These are phyloP conservation scores for Apostichopus japonicus DNA, from an alignment of 35 echinoderm and acorn worm genomes.

Conservation along the genomic window DNA sequence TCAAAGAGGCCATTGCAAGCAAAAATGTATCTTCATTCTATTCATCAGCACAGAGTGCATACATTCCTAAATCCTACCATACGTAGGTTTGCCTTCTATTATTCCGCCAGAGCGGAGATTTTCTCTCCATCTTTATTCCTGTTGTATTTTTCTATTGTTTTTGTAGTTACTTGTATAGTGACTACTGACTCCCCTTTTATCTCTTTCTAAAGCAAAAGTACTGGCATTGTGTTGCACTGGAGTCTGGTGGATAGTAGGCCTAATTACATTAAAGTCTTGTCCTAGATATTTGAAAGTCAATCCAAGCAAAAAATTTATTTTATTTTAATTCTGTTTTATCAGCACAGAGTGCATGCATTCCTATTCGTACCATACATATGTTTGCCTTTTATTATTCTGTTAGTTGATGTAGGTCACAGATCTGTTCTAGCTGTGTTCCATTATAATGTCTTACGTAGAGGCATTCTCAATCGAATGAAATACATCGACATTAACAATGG, in stretches of 20 bases:
- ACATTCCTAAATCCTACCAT: neutral
- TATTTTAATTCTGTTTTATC: neutral
- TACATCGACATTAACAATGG: neutral
- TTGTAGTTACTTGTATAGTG: too few species aligned
- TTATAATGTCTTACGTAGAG: neutral
- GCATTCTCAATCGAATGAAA: slow-evolving; percentile 1
- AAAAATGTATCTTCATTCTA: too few species aligned
- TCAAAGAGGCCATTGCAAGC: too few species aligned
- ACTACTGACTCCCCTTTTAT: too few species aligned
- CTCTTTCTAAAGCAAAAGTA: too few species aligned
- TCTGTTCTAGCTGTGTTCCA: neutral
- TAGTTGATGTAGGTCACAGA: neutral
- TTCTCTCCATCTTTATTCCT: too few species aligned
- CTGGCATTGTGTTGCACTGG: too few species aligned
- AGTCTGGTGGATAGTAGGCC: too few species aligned
- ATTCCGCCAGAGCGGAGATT: neutral
- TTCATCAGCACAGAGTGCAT: neutral
- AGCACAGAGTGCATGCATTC: neutral
- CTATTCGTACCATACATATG: neutral
- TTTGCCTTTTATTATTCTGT: neutral
- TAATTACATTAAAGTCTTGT: too few species aligned
- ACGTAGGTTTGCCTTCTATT: neutral
- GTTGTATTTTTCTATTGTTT: too few species aligned
- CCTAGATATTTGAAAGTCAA: too few species aligned
- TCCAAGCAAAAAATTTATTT: too few species aligned